Percentiles rank a stretch among this genome's conserved stretches.
phyloP scores from a whole-genome alignment of 2,888 invertebrate species.

The Cataglyphis altisquamis region DNA sequence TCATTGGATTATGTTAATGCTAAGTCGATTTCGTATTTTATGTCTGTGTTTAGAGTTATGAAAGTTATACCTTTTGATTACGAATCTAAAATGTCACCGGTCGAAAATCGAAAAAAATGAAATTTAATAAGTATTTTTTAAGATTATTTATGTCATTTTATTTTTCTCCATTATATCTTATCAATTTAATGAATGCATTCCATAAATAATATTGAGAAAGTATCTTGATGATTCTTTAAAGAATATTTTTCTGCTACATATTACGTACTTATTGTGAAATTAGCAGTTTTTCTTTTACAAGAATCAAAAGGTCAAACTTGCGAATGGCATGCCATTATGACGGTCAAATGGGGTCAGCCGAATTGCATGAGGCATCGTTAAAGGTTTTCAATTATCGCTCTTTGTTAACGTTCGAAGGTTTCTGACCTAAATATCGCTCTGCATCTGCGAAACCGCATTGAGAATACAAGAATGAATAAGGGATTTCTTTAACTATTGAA shows the following conservation, averaged over 20 bases:
- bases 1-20: slow-evolving; percentile 21
- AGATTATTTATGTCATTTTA: neutral
- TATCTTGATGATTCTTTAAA: neutral
- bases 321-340: slow-evolving; percentile 80
- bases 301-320: slow-evolving; percentile 63
- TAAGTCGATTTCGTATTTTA: neutral
- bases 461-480: neutral
- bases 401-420: slow-evolving; percentile 59
- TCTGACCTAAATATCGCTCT: slow-evolving; percentile 59
- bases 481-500: neutral
- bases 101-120: neutral
- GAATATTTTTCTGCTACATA: neutral
- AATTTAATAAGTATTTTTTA: neutral
- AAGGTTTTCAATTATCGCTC: slow-evolving; percentile 71
- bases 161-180: neutral
- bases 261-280: slow-evolving; percentile 63
- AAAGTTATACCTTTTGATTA: neutral
- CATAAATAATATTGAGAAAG: neutral
- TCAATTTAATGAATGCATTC: neutral
- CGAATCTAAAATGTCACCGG: neutral
- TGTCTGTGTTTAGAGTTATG: neutral
- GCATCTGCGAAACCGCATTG: slow-evolving; percentile 44
- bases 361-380: slow-evolving; percentile 80
- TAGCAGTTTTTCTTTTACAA: slow-evolving; percentile 53
- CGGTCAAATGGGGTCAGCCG: slow-evolving; percentile 83